Percentiles rank a stretch among this genome's conserved stretches.
Evolutionary conservation across 2,113 vertebrate species (phyloP).

Genomic region (Megalops atlanticus): DNA sequence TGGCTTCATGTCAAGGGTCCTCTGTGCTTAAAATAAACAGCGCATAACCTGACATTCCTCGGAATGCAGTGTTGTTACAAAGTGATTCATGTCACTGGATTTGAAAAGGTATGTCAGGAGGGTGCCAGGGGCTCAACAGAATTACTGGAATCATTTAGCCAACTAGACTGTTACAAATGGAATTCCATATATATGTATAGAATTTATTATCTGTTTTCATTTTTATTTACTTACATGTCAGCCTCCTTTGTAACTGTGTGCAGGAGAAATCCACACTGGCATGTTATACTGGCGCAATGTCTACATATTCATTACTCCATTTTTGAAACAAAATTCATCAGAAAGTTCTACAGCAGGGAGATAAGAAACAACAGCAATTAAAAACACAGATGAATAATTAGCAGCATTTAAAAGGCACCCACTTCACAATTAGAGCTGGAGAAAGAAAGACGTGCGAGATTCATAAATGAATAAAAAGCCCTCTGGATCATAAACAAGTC

Average conservation of each 20-base stretch:
- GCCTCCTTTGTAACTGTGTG: too few species aligned
- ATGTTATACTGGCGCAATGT: background rate
- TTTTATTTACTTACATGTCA: too few species aligned
- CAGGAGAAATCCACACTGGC: too few species aligned
- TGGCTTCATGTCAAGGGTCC: conserved; percentile 21
- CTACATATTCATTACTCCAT: background rate
- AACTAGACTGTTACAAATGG: background rate
- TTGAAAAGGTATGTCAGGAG: conserved; percentile 26
- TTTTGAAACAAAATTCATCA: conserved; percentile 1
- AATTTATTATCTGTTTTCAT: too few species aligned
- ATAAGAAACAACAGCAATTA: background rate
- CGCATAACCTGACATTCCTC: conserved; percentile 17
- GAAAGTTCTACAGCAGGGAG: background rate
- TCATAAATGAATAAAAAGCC: background rate
- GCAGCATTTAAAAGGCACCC: background rate
- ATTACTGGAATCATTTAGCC: background rate
- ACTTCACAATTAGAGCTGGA: background rate
- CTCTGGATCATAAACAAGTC: too few species aligned
- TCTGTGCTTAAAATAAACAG: background rate
- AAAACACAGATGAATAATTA: conserved; percentile 2
- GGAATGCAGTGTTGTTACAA: conserved; percentile 15
- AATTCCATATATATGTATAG: too few species aligned
- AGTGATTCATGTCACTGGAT: conserved; percentile 23
- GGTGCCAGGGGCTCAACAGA: conserved; percentile 9
- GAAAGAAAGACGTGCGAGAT: background rate